Base-by-base conservation (phyloP, 2,888 invertebrate genomes). In the Pseudanteris insignis region DNA sequence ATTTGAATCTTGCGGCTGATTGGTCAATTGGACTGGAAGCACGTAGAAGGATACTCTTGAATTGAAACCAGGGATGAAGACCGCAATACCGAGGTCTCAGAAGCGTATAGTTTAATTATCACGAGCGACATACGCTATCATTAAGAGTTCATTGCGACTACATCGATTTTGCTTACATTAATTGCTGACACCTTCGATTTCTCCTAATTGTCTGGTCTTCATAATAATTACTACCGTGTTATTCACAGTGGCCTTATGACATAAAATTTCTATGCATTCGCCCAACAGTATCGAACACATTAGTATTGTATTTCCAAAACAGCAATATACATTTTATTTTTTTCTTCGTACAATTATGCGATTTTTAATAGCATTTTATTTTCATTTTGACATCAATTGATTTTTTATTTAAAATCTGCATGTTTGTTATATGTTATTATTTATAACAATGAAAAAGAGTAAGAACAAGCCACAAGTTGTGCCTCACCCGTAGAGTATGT, bases 401-500 rank as follows among this genome's bases (percentile, higher is more conserved):
- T n/a, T n/a, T n/a, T n/a, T n/a, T n/a, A n/a, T n/a, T n/a, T n/a
- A 29, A 28, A 18, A 12, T 9, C n/a, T 63, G 58, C 66, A 54
- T 59, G 54, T 38, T 64, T 47, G 7, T 37, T 38, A 21, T 46
- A 43, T 36, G n/a, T 51, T 40, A 8, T 34, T 43, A 24, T 3
- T 5, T 40, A 55, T 47, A 28, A 43, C 25, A 53, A 34, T 14
- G 28, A 46, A 53, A 61, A 61, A 28, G 63, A 74, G 71, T 72
- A 72, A 76, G 78, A 77, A 76, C 76, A 74, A 74, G 76, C 70
- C 79, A 74, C 79, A 79, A 79, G 77, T 79, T 70, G 79, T 79
- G 78, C 77, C 79, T 79, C 73, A 80, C 79, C 76, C 73, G 75
- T 78, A 80, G 79, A 80, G 78, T 80, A 80, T 79, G 79, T 81